A percentile compares a stretch with the other conserved stretches of the same genome.
Conservation (phyloP, 2,797 vertebrate genomes). For the Pipistrellus nathusii region DNA sequence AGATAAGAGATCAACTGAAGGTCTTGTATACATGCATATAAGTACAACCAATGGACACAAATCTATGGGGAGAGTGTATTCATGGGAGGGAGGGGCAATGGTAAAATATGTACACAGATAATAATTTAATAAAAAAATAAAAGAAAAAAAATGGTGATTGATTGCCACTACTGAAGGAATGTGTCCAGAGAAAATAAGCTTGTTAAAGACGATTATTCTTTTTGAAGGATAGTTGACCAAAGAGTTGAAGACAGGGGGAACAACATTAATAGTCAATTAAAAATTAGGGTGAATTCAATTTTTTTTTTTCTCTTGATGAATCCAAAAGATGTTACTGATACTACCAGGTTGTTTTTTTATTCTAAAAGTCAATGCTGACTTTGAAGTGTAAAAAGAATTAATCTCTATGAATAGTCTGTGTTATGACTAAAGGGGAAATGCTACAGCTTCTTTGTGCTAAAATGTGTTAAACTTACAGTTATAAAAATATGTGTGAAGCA, state of each 20-base stretch:
- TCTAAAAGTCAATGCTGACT: background rate
- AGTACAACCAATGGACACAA: no score
- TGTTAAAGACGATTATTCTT: background rate
- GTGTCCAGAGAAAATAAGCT: background rate
- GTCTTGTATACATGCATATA: no score
- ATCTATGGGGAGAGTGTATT: no score
- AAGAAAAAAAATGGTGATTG: background rate
- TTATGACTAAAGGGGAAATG: background rate
- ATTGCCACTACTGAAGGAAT: background rate
- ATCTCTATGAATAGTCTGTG: background rate
- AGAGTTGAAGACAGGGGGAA: background rate
- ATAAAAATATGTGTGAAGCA: background rate
- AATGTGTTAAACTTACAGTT: background rate
- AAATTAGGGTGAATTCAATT: constrained; percentile 5
- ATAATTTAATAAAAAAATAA: no score
- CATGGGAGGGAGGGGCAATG: no score
- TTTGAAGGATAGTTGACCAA: background rate
- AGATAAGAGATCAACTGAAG: no score
- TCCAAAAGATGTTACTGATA: background rate
- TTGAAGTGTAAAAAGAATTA: constrained; percentile 23
- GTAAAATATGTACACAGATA: no score
- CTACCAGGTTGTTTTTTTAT: background rate
- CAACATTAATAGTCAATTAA: background rate
- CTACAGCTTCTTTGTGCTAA: background rate
- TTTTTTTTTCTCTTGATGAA: background rate